These are phyloP conservation scores for Plotosus lineatus DNA, from an alignment of 2,113 vertebrate genomes.

Conservation along the genomic window DNA sequence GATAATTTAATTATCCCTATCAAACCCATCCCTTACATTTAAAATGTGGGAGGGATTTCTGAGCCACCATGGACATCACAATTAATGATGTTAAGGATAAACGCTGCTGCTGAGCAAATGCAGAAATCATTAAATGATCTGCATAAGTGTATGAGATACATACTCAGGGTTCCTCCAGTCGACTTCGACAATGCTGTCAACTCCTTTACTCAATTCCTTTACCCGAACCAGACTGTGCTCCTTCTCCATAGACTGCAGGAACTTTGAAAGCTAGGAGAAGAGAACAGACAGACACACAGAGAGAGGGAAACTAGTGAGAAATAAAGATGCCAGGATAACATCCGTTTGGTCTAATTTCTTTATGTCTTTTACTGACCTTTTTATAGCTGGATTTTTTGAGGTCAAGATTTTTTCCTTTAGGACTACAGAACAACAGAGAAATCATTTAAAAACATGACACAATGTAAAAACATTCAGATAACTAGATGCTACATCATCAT, in stretches of 20 bases:
- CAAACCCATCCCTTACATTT: too few relatives aligned
- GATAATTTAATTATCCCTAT: too few relatives aligned
- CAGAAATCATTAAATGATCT: not conserved
- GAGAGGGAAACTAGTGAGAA: not conserved
- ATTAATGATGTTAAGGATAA: not conserved
- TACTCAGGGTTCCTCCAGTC: conserved; percentile 92
- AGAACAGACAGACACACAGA: not conserved
- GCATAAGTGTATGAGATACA: conserved; percentile 43
- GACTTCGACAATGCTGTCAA: conserved; percentile 93
- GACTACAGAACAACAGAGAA: conserved; percentile 73
- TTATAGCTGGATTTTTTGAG: conserved; percentile 97
- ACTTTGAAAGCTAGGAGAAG: conserved; percentile 85
- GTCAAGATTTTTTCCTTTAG: conserved; percentile 86
- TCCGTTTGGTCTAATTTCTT: not conserved
- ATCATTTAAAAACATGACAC: not conserved
- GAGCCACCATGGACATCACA: too few relatives aligned
- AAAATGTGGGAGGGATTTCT: too few relatives aligned
- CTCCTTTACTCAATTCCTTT: conserved; percentile 91
- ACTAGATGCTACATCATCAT: not conserved
- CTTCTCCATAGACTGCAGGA: conserved; percentile 88
- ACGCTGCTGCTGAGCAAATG: not conserved
- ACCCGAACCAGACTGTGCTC: conserved; percentile 83
- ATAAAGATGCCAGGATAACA: not conserved
- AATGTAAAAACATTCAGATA: not conserved
- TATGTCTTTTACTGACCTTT: conserved; percentile 82